Conservation (phyloP, 2,888 invertebrate genomes). For the Beris chalybata region DNA sequence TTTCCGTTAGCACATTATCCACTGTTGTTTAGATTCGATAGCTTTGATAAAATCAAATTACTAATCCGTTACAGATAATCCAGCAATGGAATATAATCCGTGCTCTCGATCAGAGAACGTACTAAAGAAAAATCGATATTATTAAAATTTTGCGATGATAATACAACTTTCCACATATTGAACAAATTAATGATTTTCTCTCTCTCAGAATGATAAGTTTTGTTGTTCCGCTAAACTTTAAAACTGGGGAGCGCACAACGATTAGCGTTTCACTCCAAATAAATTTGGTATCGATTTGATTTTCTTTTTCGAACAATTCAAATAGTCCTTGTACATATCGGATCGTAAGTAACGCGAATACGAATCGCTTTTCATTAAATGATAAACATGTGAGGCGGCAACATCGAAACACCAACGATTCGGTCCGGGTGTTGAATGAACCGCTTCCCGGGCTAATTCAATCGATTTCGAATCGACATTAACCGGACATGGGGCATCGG, state of each 20-base stretch:
- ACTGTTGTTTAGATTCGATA: too few species aligned
- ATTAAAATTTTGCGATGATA: too few species aligned
- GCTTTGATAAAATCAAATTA: too few species aligned
- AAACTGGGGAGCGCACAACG: not conserved
- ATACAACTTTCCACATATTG: too few species aligned
- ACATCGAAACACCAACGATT: slow-evolving; percentile 96
- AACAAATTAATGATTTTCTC: too few species aligned
- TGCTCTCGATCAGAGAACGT: too few species aligned
- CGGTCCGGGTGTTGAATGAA: slow-evolving; percentile 65
- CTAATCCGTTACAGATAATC: too few species aligned
- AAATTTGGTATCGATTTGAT: slow-evolving; percentile 64
- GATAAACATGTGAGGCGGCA: slow-evolving; percentile 98
- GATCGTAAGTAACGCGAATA: slow-evolving; percentile 97
- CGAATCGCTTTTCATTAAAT: slow-evolving; percentile 98
- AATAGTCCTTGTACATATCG: slow-evolving; percentile 97
- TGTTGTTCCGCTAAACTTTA: too few species aligned
- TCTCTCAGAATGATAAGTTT: not conserved
- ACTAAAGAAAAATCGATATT: too few species aligned
- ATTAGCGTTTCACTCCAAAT: slow-evolving; percentile 57
- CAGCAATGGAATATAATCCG: too few species aligned
- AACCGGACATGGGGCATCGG: slow-evolving; percentile 94
- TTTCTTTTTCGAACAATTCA: slow-evolving; percentile 96
- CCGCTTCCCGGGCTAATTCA: slow-evolving; percentile 79
- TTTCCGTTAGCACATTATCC: too few species aligned
- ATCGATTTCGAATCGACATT: slow-evolving; percentile 95